Percentiles rank a stretch among this genome's conserved stretches.
Conservation (phyloP, 2,888 invertebrate species). For the Ochlodes sylvanus region DNA sequence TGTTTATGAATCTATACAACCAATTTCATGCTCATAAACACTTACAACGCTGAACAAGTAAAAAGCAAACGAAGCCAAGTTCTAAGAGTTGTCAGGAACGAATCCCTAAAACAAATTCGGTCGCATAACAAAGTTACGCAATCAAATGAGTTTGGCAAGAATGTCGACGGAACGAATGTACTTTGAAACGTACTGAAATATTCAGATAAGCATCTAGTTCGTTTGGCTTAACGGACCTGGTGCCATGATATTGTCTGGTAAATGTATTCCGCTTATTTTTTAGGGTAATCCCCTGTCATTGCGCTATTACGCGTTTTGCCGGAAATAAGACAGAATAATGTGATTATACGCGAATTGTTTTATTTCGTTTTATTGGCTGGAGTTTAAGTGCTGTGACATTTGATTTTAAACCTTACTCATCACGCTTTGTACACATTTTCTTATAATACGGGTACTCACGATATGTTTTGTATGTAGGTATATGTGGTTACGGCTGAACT, state of each 20-base stretch:
- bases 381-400: too few species aligned
- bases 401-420: too few species aligned
- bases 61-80: not conserved
- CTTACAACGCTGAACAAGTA: too few species aligned
- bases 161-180: constrained; percentile 2
- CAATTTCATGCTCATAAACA: too few species aligned
- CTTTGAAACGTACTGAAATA: constrained; percentile 1
- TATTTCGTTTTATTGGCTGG: not conserved
- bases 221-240: constrained; percentile 7
- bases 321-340: not conserved
- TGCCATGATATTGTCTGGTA: constrained; percentile 13
- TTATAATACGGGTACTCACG: too few species aligned
- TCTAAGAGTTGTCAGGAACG: not conserved
- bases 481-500: too few species aligned
- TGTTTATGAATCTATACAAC: too few species aligned
- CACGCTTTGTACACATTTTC: too few species aligned
- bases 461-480: too few species aligned
- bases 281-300: constrained; percentile 13
- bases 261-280: constrained; percentile 17
- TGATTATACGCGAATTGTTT: not conserved
- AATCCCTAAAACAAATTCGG: not conserved
- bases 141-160: constrained; percentile 8
- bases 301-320: constrained; percentile 11
- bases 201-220: constrained; percentile 21
- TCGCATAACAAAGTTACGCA: not conserved